phyloP scores from a whole-genome alignment of 2,888 invertebrate genomes.

The Cephus pulcher region DNA sequence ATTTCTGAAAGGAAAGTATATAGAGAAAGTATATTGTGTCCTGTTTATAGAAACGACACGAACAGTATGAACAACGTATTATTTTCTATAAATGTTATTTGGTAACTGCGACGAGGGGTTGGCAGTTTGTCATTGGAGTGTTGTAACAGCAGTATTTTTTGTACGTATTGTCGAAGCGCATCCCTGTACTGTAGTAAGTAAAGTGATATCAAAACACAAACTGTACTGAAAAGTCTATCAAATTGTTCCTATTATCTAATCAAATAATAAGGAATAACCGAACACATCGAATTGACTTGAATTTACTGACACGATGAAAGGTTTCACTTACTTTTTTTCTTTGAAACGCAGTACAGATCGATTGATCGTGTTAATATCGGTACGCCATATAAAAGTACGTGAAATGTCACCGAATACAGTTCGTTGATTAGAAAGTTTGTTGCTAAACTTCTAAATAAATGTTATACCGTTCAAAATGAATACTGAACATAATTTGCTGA shows the following conservation, averaged over 20 bases:
- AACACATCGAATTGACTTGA: constrained; percentile 28
- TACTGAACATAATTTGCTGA: constrained; percentile 23
- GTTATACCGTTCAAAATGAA: constrained; percentile 36
- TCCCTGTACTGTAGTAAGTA: constrained; percentile 22
- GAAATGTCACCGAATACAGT: constrained; percentile 4
- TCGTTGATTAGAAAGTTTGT: constrained; percentile 21
- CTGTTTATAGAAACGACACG: neutral
- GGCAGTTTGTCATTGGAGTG: constrained; percentile 22
- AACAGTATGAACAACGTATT: constrained; percentile 7
- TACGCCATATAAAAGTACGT: neutral
- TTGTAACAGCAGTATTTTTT: constrained; percentile 34
- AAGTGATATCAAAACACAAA: neutral
- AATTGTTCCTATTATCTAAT: constrained; percentile 29
- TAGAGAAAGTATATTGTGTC: neutral
- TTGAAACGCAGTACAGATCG: neutral
- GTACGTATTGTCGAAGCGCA: constrained; percentile 24
- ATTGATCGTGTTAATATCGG: neutral
- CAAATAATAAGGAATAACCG: constrained; percentile 28
- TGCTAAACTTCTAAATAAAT: constrained; percentile 28
- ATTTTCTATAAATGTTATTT: constrained; percentile 23
- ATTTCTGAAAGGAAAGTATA: neutral
- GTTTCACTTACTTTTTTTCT: neutral
- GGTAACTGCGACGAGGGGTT: neutral
- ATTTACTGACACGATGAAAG: constrained; percentile 26
- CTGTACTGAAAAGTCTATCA: constrained; percentile 23